A percentile compares a stretch with the other conserved stretches of the same genome.
These are phyloP conservation scores for Salvelinus namaycush DNA, from an alignment of 2,113 vertebrate species.

Conservation along the genomic window DNA sequence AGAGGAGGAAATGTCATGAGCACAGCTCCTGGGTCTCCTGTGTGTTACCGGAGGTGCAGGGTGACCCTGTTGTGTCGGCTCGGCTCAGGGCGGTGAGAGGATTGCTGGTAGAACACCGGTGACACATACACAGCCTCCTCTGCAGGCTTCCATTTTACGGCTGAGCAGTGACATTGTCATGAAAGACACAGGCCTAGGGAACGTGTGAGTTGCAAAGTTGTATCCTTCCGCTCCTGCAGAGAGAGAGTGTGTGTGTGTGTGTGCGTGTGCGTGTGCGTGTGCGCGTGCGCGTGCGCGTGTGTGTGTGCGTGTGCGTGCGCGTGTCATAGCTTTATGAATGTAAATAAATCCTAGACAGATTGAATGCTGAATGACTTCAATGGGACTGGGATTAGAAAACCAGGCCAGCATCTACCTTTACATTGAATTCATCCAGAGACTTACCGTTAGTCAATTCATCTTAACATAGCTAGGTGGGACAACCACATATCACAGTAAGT, in stretches of 20 bases:
- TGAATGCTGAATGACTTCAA: too few relatives aligned
- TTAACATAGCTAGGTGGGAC: too few relatives aligned
- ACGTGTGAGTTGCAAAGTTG: neutral
- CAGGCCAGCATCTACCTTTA: too few relatives aligned
- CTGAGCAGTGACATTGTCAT: constrained; percentile 50
- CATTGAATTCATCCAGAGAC: too few relatives aligned
- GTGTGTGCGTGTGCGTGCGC: neutral
- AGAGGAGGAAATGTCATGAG: too few relatives aligned
- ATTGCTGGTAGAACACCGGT: constrained; percentile 56
- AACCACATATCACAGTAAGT: too few relatives aligned
- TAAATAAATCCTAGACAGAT: too few relatives aligned
- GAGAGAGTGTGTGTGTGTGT: neutral
- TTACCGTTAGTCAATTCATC: too few relatives aligned
- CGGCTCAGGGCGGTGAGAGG: constrained; percentile 51
- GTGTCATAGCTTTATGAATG: neutral
- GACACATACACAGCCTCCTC: constrained; percentile 36
- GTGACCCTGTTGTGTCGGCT: constrained; percentile 72
- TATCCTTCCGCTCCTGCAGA: too few relatives aligned
- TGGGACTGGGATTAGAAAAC: neutral
- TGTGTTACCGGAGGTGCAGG: constrained; percentile 51
- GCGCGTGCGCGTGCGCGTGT: too few relatives aligned
- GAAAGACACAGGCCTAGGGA: constrained; percentile 33
- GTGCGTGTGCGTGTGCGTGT: too few relatives aligned
- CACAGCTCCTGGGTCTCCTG: constrained; percentile 24
- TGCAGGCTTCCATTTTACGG: constrained; percentile 41